phyloP scores from a whole-genome alignment of 2,888 invertebrate genomes.

The Drosophila birchii region DNA sequence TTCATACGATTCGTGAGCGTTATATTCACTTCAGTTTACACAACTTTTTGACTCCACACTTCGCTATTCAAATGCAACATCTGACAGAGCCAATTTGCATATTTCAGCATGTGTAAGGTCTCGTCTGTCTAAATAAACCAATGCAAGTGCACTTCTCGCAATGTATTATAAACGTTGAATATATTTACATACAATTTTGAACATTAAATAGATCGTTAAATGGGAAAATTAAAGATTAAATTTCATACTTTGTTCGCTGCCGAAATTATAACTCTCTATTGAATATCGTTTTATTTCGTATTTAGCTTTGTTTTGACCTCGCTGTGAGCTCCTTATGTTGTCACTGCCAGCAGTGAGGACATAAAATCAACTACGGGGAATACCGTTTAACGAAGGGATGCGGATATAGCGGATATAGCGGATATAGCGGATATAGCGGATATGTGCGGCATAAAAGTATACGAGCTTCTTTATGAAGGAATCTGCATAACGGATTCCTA shows the following conservation, averaged over 20 bases:
- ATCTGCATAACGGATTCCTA: constrained; percentile 40
- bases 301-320: constrained; percentile 27
- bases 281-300: constrained; percentile 1
- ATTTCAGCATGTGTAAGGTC: constrained; percentile 17
- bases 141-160: constrained; percentile 22
- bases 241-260: not conserved
- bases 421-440: constrained; percentile 29
- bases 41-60: constrained; percentile 42
- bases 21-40: constrained; percentile 31
- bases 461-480: constrained; percentile 34
- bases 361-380: constrained; percentile 32
- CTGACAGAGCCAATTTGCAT: constrained; percentile 44
- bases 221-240: not conserved
- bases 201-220: not conserved
- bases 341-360: not conserved
- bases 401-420: constrained; percentile 45
- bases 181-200: constrained; percentile 1
- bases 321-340: not conserved
- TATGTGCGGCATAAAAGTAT: constrained; percentile 41
- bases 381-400: constrained; percentile 37
- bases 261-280: not conserved
- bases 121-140: constrained; percentile 19
- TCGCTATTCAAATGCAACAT: constrained; percentile 29
- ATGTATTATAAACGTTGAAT: constrained; percentile 16
- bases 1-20: constrained; percentile 35